Conservation (phyloP, 2,797 vertebrate species). For the Chelmon rostratus region DNA sequence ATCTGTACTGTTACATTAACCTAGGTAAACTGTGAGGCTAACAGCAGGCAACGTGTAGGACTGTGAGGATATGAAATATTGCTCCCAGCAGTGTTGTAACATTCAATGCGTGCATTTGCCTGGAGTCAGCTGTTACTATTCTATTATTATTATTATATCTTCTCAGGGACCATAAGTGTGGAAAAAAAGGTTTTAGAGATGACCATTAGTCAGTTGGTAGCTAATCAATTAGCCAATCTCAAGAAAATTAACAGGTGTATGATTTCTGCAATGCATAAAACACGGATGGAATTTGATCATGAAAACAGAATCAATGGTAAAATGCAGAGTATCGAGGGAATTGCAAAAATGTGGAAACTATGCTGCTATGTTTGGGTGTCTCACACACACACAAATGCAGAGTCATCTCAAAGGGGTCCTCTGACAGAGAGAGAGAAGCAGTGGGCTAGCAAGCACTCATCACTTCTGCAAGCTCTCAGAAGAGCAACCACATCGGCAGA, state of each 20-base stretch:
- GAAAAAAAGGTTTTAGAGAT: neutral
- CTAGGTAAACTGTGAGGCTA: constrained; percentile 49
- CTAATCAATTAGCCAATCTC: neutral
- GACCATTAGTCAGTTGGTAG: neutral
- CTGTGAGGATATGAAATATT: constrained; percentile 46
- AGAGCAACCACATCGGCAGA: too few species aligned
- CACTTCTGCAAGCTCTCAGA: too few species aligned
- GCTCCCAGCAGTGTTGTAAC: constrained; percentile 8
- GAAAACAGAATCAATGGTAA: too few species aligned
- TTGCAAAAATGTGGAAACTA: too few species aligned
- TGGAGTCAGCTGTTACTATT: constrained; percentile 12
- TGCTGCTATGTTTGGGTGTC: too few species aligned
- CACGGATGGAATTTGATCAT: too few species aligned
- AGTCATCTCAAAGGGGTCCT: too few species aligned
- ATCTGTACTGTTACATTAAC: constrained; percentile 69
- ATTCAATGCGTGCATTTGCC: constrained; percentile 21
- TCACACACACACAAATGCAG: too few species aligned
- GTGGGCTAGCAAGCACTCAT: too few species aligned
- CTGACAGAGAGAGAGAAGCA: too few species aligned
- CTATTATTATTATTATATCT: neutral
- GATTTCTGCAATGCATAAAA: neutral
- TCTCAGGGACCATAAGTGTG: constrained; percentile 1
- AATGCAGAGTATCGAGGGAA: too few species aligned
- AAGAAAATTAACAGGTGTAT: neutral
- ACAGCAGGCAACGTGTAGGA: constrained; percentile 43